Evolutionary conservation across 2,113 vertebrate genomes (phyloP).

Genomic region (Phocoena sinus): DNA sequence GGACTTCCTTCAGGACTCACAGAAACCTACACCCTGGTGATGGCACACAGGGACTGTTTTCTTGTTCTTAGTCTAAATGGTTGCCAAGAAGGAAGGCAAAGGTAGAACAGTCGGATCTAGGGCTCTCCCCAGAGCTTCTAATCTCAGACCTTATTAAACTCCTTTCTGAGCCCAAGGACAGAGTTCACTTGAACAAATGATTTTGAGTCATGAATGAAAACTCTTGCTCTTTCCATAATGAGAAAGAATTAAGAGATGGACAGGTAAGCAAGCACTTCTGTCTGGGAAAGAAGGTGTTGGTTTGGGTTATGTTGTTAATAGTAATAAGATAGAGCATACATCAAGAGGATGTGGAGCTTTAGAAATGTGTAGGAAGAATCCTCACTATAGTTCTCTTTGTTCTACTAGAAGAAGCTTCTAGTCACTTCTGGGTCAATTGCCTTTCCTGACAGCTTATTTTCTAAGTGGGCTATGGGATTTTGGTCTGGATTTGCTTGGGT

Average conservation of each 20-base stretch:
- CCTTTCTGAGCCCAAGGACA: not conserved
- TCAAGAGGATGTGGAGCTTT: not conserved
- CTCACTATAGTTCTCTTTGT: not conserved
- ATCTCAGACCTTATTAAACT: not conserved
- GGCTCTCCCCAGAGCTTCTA: not conserved
- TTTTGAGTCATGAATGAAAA: conserved; percentile 61
- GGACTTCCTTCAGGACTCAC: not conserved
- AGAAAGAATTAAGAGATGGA: conserved; percentile 35
- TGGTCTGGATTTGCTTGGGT: not conserved
- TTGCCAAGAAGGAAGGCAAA: not conserved
- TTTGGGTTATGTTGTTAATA: not conserved
- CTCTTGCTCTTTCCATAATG: not conserved
- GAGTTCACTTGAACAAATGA: conserved; percentile 16
- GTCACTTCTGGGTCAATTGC: not conserved
- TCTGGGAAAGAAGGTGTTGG: not conserved
- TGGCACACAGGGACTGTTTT: conserved; percentile 56
- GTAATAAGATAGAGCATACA: not conserved
- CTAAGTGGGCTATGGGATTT: not conserved
- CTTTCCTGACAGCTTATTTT: not conserved
- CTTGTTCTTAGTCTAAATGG: not conserved
- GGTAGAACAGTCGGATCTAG: not conserved
- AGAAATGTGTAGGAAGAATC: not conserved
- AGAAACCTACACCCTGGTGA: conserved; percentile 25
- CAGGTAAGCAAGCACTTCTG: conserved; percentile 44
- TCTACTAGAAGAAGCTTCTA: not conserved